Evolutionary conservation across 2,113 vertebrate species (phyloP), one percentile per base, ranked within the genome.

Genomic region (Campylomormyrus numenius): DNA sequence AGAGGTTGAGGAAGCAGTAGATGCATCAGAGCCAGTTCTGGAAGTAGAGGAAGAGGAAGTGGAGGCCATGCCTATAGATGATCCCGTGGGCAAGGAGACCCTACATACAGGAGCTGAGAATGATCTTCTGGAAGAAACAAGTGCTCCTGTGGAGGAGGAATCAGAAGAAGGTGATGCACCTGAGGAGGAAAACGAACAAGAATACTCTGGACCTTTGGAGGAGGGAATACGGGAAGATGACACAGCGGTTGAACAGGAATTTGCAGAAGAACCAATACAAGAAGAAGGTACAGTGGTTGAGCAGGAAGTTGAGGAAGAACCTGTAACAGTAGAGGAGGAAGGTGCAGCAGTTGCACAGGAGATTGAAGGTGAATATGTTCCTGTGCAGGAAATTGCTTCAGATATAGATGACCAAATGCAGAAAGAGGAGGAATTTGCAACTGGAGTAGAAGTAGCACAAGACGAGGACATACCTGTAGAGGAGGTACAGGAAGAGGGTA

Each of bases 11-110:
- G 89, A 89, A 35, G 74, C 62, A 27, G 35, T n/a, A 10, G 70
- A n/a, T 39, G 46, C 46, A 19, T n/a, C 52, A 84, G 89, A 84
- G 35, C 70, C 74, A 84, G 35, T 77, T 50, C 48, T 89, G 45
- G 66, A 74, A 53, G 19, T 87, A 45, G 88, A 88, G 27, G 58
- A 88, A 13, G 87, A 27, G 58, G 87, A 88, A 42, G 88, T 35
- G 2, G 66, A 13, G 42, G 66, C 45, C 19, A n/a, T 35, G 13
- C 27, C 62, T 74, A 56, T 74, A 74, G 45, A 88, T 42, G 53
- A 56, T 1, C 35, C 9, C 0, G 27, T 11, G 11, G 85, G 27
- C 6, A 27, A 35, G 27, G 85, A 31, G 49, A 50, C 85, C 15
- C 46, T 42, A 42, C 74, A 27, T 53, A 52, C 1, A 1, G 49